Conservation (phyloP, 2,888 invertebrate species). For the Cosmia pyralina region DNA sequence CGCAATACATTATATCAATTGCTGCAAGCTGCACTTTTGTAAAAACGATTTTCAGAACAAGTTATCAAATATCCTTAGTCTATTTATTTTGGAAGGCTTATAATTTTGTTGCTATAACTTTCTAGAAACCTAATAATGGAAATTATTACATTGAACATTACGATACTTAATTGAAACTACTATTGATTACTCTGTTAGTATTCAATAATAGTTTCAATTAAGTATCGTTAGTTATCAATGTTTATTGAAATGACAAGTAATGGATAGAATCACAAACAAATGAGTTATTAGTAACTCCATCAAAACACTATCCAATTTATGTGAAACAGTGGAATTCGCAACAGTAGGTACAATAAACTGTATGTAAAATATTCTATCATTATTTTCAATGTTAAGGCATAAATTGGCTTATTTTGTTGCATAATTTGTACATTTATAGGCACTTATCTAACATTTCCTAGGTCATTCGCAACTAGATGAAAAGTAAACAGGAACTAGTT, state of each 20-base stretch:
- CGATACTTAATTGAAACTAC: no score
- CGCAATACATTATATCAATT: background rate
- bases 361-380: background rate
- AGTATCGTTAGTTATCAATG: background rate
- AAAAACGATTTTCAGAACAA: background rate
- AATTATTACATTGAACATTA: background rate
- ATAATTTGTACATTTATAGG: constrained; percentile 38
- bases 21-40: background rate
- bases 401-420: background rate
- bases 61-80: background rate
- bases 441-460: constrained; percentile 36
- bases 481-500: constrained; percentile 8
- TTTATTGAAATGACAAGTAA: background rate
- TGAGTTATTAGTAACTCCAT: background rate
- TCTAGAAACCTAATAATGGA: background rate
- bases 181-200: background rate
- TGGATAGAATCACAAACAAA: background rate
- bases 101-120: background rate
- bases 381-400: constrained; percentile 19
- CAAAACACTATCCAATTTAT: background rate
- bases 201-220: background rate
- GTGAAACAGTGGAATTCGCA: background rate
- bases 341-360: no score
- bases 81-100: background rate
- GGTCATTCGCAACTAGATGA: constrained; percentile 16